phyloP scores from a whole-genome alignment of 37 sponge, comb jelly and placozoan species.

The Spongia lamella region DNA sequence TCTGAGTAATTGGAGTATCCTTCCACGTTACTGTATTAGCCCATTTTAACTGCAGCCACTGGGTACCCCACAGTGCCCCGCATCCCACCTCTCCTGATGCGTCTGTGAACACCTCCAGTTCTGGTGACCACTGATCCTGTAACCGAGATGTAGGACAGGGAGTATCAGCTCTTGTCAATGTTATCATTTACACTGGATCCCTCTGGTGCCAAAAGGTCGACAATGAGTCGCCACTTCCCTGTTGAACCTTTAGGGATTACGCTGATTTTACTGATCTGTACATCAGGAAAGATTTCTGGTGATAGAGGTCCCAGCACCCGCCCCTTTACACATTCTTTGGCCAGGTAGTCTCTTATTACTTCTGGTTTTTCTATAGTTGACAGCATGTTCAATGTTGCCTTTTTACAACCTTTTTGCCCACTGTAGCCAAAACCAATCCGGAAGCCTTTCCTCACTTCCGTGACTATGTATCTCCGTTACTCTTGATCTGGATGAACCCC shows the following conservation, averaged over 20 bases:
- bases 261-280: not conserved
- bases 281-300: not conserved
- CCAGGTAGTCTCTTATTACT: not conserved
- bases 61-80: not conserved
- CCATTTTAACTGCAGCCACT: no score
- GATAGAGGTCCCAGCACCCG: not conserved
- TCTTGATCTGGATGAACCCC: not conserved
- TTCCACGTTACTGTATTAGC: no score
- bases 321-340: not conserved
- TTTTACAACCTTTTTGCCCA: not conserved
- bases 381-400: not conserved
- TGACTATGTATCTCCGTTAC: not conserved
- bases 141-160: not conserved
- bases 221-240: constrained; percentile 2
- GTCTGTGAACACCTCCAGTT: no score
- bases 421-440: not conserved
- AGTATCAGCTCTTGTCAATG: not conserved
- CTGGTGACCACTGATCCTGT: no score
- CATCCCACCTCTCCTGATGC: not conserved
- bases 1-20: no score
- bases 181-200: not conserved
- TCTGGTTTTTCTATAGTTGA: not conserved
- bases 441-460: not conserved
- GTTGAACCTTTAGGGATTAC: not conserved
- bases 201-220: not conserved